Conservation (phyloP, 2,113 vertebrate species). For the Pristiophorus japonicus region DNA sequence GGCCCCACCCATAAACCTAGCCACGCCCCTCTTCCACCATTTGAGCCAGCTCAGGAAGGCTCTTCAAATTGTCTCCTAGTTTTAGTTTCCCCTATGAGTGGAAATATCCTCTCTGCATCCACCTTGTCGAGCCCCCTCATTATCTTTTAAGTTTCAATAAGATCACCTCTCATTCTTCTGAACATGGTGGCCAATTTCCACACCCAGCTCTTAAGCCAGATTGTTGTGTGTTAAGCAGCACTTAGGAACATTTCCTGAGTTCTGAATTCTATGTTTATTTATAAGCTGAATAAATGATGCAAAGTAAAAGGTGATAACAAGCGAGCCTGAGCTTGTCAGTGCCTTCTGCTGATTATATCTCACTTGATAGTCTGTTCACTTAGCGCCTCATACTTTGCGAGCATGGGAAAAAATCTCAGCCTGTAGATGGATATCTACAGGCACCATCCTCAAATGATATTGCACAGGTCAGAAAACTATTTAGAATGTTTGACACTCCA, state of each 20-base stretch:
- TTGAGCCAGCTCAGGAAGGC: no score
- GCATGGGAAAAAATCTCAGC: not conserved
- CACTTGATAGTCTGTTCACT: not conserved
- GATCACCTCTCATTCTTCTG: no score
- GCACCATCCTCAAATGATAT: not conserved
- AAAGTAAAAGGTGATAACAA: not conserved
- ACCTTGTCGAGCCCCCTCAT: no score
- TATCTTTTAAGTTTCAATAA: no score
- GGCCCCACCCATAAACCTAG: no score
- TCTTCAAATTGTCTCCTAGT: no score
- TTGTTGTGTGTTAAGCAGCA: not conserved
- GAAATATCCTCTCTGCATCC: no score
- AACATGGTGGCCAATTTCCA: no score
- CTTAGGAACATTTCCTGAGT: not conserved
- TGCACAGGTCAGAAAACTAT: not conserved
- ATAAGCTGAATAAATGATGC: not conserved
- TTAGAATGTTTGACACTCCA: not conserved
- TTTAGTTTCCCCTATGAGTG: no score
- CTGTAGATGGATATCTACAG: not conserved
- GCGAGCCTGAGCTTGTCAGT: not conserved
- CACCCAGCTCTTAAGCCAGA: not conserved
- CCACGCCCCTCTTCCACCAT: no score
- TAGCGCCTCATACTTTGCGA: not conserved
- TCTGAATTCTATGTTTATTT: not conserved
- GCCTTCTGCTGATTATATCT: not conserved